These are phyloP conservation scores for Corythornis vintsioides DNA, from an alignment of 2,113 vertebrate genomes.

Conservation along the genomic window DNA sequence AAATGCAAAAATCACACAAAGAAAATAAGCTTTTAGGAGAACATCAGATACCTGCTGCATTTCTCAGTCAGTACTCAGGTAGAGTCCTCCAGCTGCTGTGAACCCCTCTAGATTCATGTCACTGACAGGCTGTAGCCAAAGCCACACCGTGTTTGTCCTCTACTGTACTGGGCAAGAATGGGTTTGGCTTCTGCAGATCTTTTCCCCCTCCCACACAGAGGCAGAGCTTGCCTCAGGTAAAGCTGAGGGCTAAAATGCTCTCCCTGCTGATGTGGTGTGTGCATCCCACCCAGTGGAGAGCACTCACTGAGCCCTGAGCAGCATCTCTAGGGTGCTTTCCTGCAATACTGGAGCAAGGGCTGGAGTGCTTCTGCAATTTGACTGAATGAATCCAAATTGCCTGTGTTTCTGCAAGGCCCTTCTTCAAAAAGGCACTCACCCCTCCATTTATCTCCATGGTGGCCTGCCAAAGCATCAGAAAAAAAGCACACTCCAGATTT, in stretches of 20 bases:
- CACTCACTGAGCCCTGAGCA: neutral
- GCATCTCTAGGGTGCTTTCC: neutral
- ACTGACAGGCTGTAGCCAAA: neutral
- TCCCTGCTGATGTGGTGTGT: neutral
- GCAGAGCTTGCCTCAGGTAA: neutral
- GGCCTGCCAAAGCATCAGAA: conserved; percentile 1
- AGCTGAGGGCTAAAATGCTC: neutral
- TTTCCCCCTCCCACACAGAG: neutral
- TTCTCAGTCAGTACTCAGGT: neutral
- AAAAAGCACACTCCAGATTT: neutral
- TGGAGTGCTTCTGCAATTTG: conserved; percentile 2
- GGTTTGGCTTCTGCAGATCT: neutral
- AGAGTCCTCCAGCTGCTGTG: neutral
- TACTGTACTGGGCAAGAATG: neutral
- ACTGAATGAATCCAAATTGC: neutral
- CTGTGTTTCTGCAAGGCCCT: neutral
- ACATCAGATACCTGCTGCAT: neutral
- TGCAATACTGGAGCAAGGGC: neutral
- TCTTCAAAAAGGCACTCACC: conserved; percentile 5
- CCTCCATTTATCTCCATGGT: neutral
- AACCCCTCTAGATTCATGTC: neutral
- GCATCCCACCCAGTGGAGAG: neutral
- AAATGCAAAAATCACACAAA: neutral
- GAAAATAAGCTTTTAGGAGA: neutral
- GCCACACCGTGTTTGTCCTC: neutral